Evolutionary conservation across 2,797 vertebrate species (phyloP), one percentile per base, ranked within the genome.

Genomic region (Danio kyathit): DNA sequence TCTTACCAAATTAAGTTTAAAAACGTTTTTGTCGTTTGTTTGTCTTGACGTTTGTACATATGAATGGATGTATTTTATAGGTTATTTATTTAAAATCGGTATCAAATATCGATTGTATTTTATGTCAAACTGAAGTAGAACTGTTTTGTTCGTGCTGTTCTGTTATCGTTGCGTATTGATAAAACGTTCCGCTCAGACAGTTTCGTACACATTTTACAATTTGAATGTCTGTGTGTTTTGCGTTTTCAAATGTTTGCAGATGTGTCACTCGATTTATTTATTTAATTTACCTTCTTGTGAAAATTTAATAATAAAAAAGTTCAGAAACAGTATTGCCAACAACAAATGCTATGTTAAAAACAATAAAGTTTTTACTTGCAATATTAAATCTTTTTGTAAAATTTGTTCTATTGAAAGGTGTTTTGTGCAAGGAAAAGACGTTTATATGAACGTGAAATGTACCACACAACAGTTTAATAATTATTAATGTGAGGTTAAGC

Each of bases 291-390:
- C 40, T 79, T 72, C 94, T 95, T 94, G 92, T 94, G 94, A 93
- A 93, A 94, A 94, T 95, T 95, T 92, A 92, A 92, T 88, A 88
- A 91, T 95, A 95, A 98, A 96, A 96, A 98, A 97, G 94, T 93
- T 81, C 86, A 92, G 87, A 94, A 93, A 95, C 95, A 95, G 81
- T 90, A 29, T 71, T 64, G 71, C 51, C 52, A 41, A 40, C 11
- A 17, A 90, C 89, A 88, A 89, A 76, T 71, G 83, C 89, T 85
- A 86, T 90, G 88, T 83, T 82, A 84, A 87, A 86, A 86, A 91
- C 90, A 94, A 97, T 97, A 98, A 98, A 98, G 94, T 97, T 98
- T 98, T 91, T 98, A 97, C 95, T 96, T 71, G 21, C 21, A 70
- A 61, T 51, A 95, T 91, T 91, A 92, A 60, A 90, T 83, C 76